Base-by-base conservation (phyloP, 2,113 vertebrate species). In the Sander lucioperca region DNA sequence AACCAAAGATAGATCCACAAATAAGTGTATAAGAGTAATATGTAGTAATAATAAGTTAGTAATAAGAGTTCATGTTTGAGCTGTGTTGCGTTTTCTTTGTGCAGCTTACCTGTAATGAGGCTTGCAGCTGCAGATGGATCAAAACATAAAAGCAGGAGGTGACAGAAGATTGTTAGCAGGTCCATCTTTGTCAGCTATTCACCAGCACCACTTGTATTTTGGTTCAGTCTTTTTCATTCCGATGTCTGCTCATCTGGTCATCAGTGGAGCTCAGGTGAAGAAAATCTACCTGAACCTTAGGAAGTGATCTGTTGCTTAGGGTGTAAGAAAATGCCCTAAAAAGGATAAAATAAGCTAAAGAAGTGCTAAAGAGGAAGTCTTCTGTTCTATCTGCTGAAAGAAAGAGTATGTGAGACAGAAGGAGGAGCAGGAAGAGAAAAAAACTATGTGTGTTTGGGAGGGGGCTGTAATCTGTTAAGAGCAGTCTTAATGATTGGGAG, bases 401-500 rank as follows among this genome's bases (percentile, higher is more conserved):
- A 71, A 66, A 68, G 76, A 48, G 65, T 48, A 4, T 78, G 85
- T 83, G 80, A 83, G 79, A 79, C 61, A 62, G 71, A 62, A 82
- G 89, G 92, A 90, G 87, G 82, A 88, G 88, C 64, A 76, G 51
- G 50, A 76, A 51, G 76, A 84, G 82, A 84, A 56, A 39, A 39
- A 66, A 71, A 36, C 64, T 67, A 67, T 58, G 79, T 10, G 72
- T 90, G 89, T 91, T 90, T 85, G 86, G 85, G 89, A 88, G 91
- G 88, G 90, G 85, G 83, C 75, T 91, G 90, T 89, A 91, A 91
- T 93, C 92, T 94, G 91, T 94, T 94, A 93, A 94, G 92, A 91
- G 94, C 93, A 88, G 92, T 88, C 91, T 90, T 94, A 94, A 94
- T 95, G 88, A 94, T 93, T 85, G 88, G 87, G 69, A 92, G 77